Conservation (phyloP, 2,797 vertebrate species). For the Gallinago nigripennis region DNA sequence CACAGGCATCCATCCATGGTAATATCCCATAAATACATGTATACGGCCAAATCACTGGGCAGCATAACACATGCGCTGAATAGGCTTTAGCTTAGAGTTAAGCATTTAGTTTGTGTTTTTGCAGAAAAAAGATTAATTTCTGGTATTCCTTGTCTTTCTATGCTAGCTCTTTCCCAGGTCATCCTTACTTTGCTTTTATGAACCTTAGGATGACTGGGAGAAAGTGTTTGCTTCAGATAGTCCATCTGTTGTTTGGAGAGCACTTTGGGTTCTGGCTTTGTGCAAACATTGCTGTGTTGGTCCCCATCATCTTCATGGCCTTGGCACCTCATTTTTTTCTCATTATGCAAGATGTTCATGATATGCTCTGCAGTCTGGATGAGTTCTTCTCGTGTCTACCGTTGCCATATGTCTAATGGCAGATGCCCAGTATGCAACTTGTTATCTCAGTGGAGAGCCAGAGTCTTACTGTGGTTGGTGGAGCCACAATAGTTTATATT, state of each 20-base stretch:
- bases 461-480: rapidly evolving
- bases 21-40: neutral
- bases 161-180: neutral
- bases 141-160: neutral
- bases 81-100: neutral
- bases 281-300: rapidly evolving
- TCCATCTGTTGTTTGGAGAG: rapidly evolving
- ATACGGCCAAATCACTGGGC: neutral
- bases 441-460: neutral
- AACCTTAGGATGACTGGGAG: neutral
- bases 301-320: neutral
- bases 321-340: neutral
- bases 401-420: neutral
- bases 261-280: neutral
- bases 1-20: neutral
- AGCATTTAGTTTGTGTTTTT: neutral
- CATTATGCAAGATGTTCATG: rapidly evolving
- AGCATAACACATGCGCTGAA: neutral
- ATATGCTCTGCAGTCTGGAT: neutral
- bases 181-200: neutral
- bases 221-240: neutral
- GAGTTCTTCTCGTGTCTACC: neutral
- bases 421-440: neutral
- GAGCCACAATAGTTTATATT: neutral
- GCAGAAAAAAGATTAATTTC: neutral